Conservation (phyloP, 1,140 invertebrate species). For the Ceratina australensis region DNA sequence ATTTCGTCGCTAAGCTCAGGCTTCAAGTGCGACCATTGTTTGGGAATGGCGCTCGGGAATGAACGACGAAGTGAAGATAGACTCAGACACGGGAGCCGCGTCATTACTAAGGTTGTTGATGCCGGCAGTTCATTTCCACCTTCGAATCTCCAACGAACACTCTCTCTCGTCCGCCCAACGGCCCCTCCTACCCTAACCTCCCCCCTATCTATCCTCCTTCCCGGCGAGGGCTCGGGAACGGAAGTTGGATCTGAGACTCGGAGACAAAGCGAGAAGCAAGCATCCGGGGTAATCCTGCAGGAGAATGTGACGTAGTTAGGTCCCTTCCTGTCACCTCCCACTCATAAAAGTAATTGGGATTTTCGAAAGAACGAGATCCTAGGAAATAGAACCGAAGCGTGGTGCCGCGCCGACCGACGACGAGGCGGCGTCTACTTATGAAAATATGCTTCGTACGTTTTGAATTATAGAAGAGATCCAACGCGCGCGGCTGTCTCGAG, state of each 20-base stretch:
- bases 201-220: conserved; percentile 59
- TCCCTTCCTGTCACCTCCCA: conserved; percentile 64
- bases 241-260: conserved; percentile 69
- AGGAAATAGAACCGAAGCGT: conserved; percentile 31
- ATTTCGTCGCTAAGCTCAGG: conserved; percentile 65
- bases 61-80: conserved; percentile 65
- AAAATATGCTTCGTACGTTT: background rate
- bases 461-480: background rate
- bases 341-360: conserved; percentile 69
- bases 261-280: conserved; percentile 71
- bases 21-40: conserved; percentile 72
- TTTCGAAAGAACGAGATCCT: conserved; percentile 58
- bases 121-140: conserved; percentile 72
- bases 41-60: conserved; percentile 69
- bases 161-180: conserved; percentile 30
- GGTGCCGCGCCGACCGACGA: background rate
- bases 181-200: conserved; percentile 26
- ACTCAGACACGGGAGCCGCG: conserved; percentile 66
- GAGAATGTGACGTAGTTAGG: conserved; percentile 68
- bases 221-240: conserved; percentile 58
- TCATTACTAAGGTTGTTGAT: conserved; percentile 73
- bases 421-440: background rate
- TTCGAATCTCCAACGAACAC: conserved; percentile 69
- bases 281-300: conserved; percentile 70
- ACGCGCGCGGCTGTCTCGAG: background rate